Evolutionary conservation across 2,888 invertebrate genomes (phyloP).

Genomic region (Lagria hirta): DNA sequence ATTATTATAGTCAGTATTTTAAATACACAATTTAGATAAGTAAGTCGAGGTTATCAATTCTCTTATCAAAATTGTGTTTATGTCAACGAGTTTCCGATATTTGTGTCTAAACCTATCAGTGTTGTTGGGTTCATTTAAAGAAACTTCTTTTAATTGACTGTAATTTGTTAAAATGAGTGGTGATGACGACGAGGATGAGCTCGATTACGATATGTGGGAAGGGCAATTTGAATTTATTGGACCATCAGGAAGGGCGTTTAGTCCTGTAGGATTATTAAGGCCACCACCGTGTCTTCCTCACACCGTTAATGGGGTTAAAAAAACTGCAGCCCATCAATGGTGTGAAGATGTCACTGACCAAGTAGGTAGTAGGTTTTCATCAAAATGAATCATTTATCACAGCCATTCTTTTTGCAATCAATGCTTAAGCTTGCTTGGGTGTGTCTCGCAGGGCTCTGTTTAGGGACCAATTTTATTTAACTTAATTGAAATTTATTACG

Average conservation of each 20-base stretch:
- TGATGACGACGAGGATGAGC: conserved; percentile 58
- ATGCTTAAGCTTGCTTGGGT: too few relatives aligned
- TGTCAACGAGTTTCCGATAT: too few relatives aligned
- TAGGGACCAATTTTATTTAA: too few relatives aligned
- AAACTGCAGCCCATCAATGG: conserved; percentile 56
- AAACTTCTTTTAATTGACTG: too few relatives aligned
- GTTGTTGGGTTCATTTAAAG: too few relatives aligned
- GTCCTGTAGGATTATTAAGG: conserved; percentile 40
- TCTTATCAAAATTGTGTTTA: conserved; percentile 18
- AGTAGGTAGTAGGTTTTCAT: conserved; percentile 54
- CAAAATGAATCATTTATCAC: not conserved
- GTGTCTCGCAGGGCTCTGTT: too few relatives aligned
- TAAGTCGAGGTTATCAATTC: conserved; percentile 17
- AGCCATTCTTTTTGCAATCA: not conserved
- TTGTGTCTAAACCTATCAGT: too few relatives aligned
- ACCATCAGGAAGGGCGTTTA: conserved; percentile 42
- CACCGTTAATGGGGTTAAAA: conserved; percentile 57
- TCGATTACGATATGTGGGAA: conserved; percentile 87
- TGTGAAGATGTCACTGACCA: conserved; percentile 64
- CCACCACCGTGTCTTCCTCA: conserved; percentile 31
- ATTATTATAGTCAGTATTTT: too few relatives aligned
- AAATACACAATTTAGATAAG: conserved; percentile 19
- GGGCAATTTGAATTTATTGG: conserved; percentile 86
- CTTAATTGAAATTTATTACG: too few relatives aligned
- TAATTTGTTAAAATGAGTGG: conserved; percentile 24